Base-by-base conservation (phyloP, 37 sponge, comb jelly and placozoan genomes). In the Halisarca cf. caerulea region DNA sequence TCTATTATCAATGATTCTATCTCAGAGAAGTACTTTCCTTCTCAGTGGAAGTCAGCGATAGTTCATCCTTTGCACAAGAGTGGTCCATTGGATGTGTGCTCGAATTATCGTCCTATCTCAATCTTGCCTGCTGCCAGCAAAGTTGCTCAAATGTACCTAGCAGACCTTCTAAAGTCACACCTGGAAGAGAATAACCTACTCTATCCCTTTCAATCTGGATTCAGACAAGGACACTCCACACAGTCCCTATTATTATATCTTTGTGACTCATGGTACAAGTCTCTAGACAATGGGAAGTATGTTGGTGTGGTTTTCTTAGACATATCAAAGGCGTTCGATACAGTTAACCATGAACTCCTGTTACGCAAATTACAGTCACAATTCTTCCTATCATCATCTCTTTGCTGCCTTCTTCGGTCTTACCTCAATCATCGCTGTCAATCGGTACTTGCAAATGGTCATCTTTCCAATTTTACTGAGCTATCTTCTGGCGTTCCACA, bases 201-300 rank as follows among this genome's bases (percentile, higher is more conserved):
- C 7, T 71, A 71, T 18, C 20, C 72, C 14, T 36, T 71, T 5
- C 72, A 71, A 33, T 71, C 72, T 6, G 72, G 72, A 34, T 71
- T 71, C 32, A 71, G 72, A 71, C 72, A 71, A 37, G 72, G 72
- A 34, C 72, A 71, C 32, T 71, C 72, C 41, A 71, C 72, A 37
- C 72, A 71, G 34, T 71, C 72, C 18, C 72, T 71, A 7, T 30
- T 71, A 18, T 39, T 71, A 6, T 34, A 30, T 35, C 72, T 71
- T 18, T 34, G 38, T 5, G 72, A 71, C 18, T 71, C 72, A 8
- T 71, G 72, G 72, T 71, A 71, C 72, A 71, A 71, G 34, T 71
- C 72, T 71, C 40, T 37, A 8, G 72, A 71, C 72, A 71, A 37
- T 23, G 72, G 72, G 7, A 39, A 71, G 7, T 33, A 34, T 37